A percentile compares a stretch with the other conserved stretches of the same genome.
These are phyloP conservation scores for Acanthochromis polyacanthus DNA, from an alignment of 2,113 vertebrate genomes.

Conservation along the genomic window DNA sequence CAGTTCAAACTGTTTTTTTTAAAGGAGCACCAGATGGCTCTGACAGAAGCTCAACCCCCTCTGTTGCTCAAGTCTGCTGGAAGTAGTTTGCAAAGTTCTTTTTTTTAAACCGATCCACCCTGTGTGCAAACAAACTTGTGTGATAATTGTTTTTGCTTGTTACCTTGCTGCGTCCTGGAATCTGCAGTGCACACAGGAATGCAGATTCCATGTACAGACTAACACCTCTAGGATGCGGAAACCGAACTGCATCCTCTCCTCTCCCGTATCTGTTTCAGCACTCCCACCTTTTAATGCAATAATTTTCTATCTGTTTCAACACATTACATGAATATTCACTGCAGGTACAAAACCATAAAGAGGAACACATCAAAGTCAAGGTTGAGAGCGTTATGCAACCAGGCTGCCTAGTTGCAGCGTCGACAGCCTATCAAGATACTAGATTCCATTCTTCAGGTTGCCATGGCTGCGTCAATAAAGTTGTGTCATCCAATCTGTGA, in stretches of 20 bases:
- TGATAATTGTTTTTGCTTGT: slow-evolving; percentile 14
- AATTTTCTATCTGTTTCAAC: not conserved
- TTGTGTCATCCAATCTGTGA: slow-evolving; percentile 58
- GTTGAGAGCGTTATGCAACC: slow-evolving; percentile 63
- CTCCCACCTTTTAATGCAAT: slow-evolving; percentile 17
- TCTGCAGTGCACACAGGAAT: not conserved
- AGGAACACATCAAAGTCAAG: slow-evolving; percentile 50
- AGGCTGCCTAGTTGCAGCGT: slow-evolving; percentile 34
- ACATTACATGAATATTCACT: slow-evolving; percentile 32
- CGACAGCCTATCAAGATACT: slow-evolving; percentile 43
- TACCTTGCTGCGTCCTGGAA: slow-evolving; percentile 1
- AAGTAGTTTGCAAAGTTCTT: slow-evolving; percentile 30
- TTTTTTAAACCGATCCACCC: slow-evolving; percentile 6
- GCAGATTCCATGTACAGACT: no score
- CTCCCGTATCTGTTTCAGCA: not conserved
- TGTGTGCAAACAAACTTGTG: slow-evolving; percentile 11
- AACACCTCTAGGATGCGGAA: not conserved
- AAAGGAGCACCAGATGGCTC: slow-evolving; percentile 54
- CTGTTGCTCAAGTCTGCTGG: slow-evolving; percentile 21
- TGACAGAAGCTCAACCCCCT: slow-evolving; percentile 37
- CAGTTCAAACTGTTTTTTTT: slow-evolving; percentile 51
- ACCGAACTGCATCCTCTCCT: not conserved
- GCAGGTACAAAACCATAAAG: slow-evolving; percentile 53
- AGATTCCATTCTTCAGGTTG: slow-evolving; percentile 55
- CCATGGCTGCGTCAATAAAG: slow-evolving; percentile 66